Conservation (phyloP, 2,797 vertebrate species). For the Malacoctenus gilli region DNA sequence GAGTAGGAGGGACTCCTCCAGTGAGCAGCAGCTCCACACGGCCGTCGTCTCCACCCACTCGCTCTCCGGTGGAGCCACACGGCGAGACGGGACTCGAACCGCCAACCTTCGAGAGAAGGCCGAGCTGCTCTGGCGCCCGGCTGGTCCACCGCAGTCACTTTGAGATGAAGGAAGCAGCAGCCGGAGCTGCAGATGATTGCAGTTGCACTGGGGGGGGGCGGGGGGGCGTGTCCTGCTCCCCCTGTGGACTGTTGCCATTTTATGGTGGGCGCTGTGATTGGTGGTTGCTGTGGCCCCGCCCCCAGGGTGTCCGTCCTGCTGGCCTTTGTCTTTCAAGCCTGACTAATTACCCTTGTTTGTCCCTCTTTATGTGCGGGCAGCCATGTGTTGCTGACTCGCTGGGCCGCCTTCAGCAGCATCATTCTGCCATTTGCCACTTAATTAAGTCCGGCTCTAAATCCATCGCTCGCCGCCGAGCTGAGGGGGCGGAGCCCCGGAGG, state of each 20-base stretch:
- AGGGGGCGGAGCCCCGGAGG: background rate
- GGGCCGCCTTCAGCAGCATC: conserved; percentile 82
- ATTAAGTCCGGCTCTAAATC: conserved; percentile 84
- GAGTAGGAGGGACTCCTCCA: no score
- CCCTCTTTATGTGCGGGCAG: conserved; percentile 84
- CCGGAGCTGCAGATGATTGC: no score
- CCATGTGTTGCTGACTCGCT: conserved; percentile 86
- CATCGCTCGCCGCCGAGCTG: conserved; percentile 73
- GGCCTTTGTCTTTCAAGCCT: conserved; percentile 84
- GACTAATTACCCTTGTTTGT: conserved; percentile 89
- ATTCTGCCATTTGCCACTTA: conserved; percentile 85
- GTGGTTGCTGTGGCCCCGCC: conserved; percentile 62
- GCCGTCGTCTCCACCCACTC: no score
- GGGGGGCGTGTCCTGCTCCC: conserved; percentile 76
- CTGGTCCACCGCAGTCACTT: no score
- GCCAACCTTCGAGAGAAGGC: no score
- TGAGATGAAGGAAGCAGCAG: no score
- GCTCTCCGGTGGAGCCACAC: no score
- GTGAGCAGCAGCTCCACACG: no score
- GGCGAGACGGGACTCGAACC: no score
- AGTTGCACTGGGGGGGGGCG: no score
- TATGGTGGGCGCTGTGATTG: conserved; percentile 68
- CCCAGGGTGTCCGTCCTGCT: conserved; percentile 65
- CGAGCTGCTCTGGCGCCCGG: no score
- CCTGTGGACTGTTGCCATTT: conserved; percentile 69